A percentile compares a stretch with the other conserved stretches of the same genome.
phyloP scores from a whole-genome alignment of 2,113 vertebrate species.

The Xyliphius kryptos region DNA sequence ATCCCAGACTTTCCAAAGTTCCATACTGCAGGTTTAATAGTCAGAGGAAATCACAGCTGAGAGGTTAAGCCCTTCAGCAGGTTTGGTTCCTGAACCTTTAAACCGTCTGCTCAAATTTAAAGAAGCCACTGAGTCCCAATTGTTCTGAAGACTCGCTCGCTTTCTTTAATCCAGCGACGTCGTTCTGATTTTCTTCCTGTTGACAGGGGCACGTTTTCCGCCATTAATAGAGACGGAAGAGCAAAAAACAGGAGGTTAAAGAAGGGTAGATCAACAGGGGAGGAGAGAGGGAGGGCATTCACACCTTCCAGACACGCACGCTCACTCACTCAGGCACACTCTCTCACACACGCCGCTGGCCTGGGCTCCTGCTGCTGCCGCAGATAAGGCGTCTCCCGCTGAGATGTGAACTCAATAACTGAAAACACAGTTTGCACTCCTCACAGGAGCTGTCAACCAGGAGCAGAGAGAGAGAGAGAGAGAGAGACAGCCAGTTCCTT shows the following conservation, averaged over 20 bases:
- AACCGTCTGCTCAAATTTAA: no score
- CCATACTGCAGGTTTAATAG: no score
- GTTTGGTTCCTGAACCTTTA: no score
- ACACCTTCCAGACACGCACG: conserved; percentile 7
- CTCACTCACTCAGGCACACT: conserved; percentile 2
- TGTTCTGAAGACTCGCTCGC: no score
- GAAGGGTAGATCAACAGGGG: conserved; percentile 1
- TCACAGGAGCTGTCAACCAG: conserved; percentile 50
- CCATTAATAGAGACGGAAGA: not conserved
- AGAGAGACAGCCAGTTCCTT: not conserved
- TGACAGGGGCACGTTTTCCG: no score
- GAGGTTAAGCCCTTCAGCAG: no score
- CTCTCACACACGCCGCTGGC: conserved; percentile 18
- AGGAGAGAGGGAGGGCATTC: conserved; percentile 12
- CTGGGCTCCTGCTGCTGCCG: conserved; percentile 51
- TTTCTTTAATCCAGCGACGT: no score
- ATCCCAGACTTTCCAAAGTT: no score
- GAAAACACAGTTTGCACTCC: conserved; percentile 37
- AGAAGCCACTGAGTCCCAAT: no score
- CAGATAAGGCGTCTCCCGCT: conserved; percentile 51
- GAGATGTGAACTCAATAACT: conserved; percentile 48
- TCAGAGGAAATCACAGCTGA: no score
- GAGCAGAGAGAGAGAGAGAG: not conserved
- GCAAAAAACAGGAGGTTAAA: not conserved
- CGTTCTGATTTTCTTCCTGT: not conserved